Base-by-base conservation (phyloP, 2,888 invertebrate species). In the Stegophylla sp. region DNA sequence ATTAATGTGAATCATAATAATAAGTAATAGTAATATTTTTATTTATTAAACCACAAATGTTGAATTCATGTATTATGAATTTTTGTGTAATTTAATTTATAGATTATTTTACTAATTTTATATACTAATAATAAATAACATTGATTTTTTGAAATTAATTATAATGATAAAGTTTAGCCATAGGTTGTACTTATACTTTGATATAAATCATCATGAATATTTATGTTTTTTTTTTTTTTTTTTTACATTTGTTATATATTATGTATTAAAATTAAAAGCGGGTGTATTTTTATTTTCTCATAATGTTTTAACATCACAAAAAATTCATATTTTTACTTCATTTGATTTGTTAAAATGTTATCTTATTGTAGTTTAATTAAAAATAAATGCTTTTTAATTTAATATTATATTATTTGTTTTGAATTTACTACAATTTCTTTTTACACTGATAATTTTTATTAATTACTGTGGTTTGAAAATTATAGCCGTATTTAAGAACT, bases 341-440 rank as follows among this genome's bases (percentile, higher is more conserved):
- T 79, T 69, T 61, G 79, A n/a, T 69, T 79, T 79, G 79, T 79
- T 79, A 71, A 79, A 69, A 79, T 71, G 79, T 79, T 79, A 77
- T 77, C n/a, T 77, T 76, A 41, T 79, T 71, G 45, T 69, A 79
- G 59, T 79, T n/a, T 69, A 69, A 59, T 77, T 69, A 48, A n/a
- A 75, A 79, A 79, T 63, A 71, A 71, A 71, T 71, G 45, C 69
- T 77, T 66, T 75, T 51, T 75, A 41, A 79, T 69, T 77, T 69
- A 56, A 77, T 67, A 75, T 56, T 66, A 56, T 5, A 23, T 53
- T 66, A 45, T 28, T 74, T 26, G 28, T 74, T 74, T 48, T 73
- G 3, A 9, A 7, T 28, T 48, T n/a, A 69, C 15, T 66, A 7
- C 20, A 1, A 53, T 53, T 56, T 34, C 34, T 34, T 34, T 5